These are phyloP conservation scores for Muscicapa striata DNA, from an alignment of 2,797 vertebrate species.

Conservation along the genomic window DNA sequence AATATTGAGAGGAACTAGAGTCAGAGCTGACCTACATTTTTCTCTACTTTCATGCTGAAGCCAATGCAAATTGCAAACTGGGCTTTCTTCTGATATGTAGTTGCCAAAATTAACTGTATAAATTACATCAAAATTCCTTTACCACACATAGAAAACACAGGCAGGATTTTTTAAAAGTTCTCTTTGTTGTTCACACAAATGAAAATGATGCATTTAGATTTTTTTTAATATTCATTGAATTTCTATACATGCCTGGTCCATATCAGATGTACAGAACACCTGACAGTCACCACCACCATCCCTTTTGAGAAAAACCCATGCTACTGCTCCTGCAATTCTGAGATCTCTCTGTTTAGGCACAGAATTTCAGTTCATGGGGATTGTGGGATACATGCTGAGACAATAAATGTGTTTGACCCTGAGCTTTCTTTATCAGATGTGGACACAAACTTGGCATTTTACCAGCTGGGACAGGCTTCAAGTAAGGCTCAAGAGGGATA, in stretches of 20 bases:
- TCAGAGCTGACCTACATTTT: not conserved
- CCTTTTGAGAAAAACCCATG: not conserved
- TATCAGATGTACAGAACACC: not conserved
- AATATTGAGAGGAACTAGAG: not conserved
- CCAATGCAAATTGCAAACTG: not conserved
- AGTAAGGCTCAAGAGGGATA: not conserved
- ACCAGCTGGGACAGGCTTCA: not conserved
- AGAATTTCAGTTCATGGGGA: not conserved
- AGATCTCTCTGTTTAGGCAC: not conserved
- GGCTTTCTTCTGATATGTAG: not conserved
- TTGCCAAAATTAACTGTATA: not conserved
- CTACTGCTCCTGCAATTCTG: not conserved
- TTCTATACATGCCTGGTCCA: not conserved
- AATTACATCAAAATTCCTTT: conserved; percentile 5
- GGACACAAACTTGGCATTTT: not conserved
- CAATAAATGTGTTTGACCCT: not conserved
- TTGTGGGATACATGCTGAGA: not conserved
- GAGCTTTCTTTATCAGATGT: not conserved
- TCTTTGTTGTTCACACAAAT: not conserved
- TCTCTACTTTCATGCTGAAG: not conserved
- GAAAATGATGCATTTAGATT: not conserved
- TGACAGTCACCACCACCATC: not conserved
- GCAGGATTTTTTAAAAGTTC: not conserved
- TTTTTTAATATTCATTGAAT: not conserved
- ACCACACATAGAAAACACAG: not conserved